Conservation (phyloP, 2,797 vertebrate species). For the Arnoldichthys spilopterus region DNA sequence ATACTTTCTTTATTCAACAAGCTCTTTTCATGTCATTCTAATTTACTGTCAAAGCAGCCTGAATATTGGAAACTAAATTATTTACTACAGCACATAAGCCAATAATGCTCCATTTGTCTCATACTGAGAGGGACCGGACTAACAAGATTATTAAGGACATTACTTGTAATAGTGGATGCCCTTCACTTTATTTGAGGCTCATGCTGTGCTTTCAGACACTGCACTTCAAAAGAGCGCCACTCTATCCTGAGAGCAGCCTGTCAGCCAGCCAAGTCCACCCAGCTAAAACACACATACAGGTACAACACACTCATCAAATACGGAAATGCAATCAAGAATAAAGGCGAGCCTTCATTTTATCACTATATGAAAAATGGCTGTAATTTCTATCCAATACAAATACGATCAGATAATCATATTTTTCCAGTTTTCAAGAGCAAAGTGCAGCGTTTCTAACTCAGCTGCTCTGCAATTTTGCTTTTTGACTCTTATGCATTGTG, state of each 20-base stretch:
- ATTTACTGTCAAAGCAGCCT: constrained; percentile 97
- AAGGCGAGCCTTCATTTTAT: neutral
- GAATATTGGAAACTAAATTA: constrained; percentile 97
- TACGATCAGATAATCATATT: neutral
- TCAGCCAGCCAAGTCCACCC: constrained; percentile 82
- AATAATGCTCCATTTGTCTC: constrained; percentile 97
- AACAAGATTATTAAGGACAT: constrained; percentile 99
- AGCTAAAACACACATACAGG: constrained; percentile 55
- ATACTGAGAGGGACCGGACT: constrained; percentile 88
- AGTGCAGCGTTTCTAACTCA: constrained; percentile 5
- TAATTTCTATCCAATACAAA: constrained; percentile 8
- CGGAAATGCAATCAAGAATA: constrained; percentile 6
- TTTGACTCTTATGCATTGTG: neutral
- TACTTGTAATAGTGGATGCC: constrained; percentile 95
- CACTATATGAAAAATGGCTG: neutral
- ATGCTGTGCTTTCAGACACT: constrained; percentile 88
- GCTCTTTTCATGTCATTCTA: constrained; percentile 98
- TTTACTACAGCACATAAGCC: constrained; percentile 96
- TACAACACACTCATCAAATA: constrained; percentile 1
- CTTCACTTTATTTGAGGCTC: constrained; percentile 92
- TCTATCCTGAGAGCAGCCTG: constrained; percentile 84
- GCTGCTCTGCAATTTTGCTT: neutral
- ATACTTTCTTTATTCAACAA: constrained; percentile 99
- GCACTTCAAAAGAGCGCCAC: constrained; percentile 87
- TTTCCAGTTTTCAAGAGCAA: constrained; percentile 4